Conservation (phyloP, 2,888 invertebrate genomes). For the Biston betularia region DNA sequence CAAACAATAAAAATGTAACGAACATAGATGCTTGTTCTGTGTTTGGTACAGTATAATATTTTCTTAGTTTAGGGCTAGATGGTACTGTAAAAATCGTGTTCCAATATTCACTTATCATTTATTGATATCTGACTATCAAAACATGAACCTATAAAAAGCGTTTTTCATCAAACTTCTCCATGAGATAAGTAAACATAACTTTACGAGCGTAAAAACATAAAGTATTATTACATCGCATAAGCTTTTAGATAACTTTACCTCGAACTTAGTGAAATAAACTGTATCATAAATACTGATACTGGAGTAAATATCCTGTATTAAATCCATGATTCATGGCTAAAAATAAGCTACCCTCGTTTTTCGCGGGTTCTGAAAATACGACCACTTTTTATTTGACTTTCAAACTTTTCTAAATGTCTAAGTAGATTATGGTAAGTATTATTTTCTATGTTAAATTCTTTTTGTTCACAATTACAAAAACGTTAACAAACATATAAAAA, state of each 20-base stretch:
- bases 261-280: constrained; percentile 59
- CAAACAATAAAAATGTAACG: too few relatives aligned
- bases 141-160: constrained; percentile 26
- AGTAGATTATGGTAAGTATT: constrained; percentile 14
- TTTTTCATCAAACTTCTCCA: constrained; percentile 28
- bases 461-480: too few relatives aligned
- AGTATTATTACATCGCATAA: constrained; percentile 46
- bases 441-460: constrained; percentile 3
- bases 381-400: constrained; percentile 30
- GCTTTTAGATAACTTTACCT: constrained; percentile 47
- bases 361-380: constrained; percentile 31
- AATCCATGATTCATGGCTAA: constrained; percentile 40
- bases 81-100: not conserved
- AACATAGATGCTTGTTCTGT: too few relatives aligned
- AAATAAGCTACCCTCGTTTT: constrained; percentile 22
- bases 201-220: constrained; percentile 45
- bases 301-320: constrained; percentile 45
- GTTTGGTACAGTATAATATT: too few relatives aligned
- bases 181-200: constrained; percentile 32
- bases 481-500: too few relatives aligned
- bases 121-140: constrained; percentile 12
- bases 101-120: not conserved
- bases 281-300: constrained; percentile 54
- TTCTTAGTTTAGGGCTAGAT: too few relatives aligned
- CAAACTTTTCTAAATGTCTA: constrained; percentile 15